These are phyloP conservation scores for Margaritifera margaritifera DNA, from an alignment of 2,888 invertebrate genomes.

Conservation along the genomic window DNA sequence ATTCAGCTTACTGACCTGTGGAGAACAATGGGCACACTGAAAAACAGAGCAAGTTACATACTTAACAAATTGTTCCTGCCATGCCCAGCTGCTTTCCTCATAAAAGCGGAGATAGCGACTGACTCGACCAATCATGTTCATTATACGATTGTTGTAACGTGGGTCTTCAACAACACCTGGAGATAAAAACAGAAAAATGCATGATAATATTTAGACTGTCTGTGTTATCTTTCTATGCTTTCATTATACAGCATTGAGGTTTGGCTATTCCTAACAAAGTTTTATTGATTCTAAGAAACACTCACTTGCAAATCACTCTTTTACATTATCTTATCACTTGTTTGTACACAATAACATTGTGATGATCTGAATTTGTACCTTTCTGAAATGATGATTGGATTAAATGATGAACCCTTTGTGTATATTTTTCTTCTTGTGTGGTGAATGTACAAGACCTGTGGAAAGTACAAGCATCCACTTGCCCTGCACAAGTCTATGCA, in stretches of 20 bases:
- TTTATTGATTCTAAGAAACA: neutral
- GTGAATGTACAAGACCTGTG: too few relatives aligned
- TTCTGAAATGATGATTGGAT: neutral
- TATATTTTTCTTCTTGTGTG: too few relatives aligned
- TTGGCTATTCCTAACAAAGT: neutral
- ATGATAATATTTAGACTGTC: neutral
- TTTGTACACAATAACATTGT: neutral
- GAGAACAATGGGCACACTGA: too few relatives aligned
- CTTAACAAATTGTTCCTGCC: constrained; percentile 81
- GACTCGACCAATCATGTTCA: constrained; percentile 79
- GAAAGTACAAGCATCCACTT: too few relatives aligned
- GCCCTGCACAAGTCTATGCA: too few relatives aligned
- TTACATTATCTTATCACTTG: neutral
- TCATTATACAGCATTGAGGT: too few relatives aligned
- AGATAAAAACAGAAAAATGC: neutral
- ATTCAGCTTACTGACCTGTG: too few relatives aligned
- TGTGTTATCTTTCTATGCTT: neutral
- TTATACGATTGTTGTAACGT: constrained; percentile 42
- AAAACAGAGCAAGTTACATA: constrained; percentile 35
- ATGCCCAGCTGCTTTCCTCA: constrained; percentile 95
- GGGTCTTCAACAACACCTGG: constrained; percentile 43
- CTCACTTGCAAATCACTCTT: neutral
- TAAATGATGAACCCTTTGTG: neutral
- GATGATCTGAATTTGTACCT: neutral
- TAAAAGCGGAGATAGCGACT: constrained; percentile 92